These are phyloP conservation scores for Hymenopus coronatus DNA, from an alignment of 2,888 invertebrate genomes.

Conservation along the genomic window DNA sequence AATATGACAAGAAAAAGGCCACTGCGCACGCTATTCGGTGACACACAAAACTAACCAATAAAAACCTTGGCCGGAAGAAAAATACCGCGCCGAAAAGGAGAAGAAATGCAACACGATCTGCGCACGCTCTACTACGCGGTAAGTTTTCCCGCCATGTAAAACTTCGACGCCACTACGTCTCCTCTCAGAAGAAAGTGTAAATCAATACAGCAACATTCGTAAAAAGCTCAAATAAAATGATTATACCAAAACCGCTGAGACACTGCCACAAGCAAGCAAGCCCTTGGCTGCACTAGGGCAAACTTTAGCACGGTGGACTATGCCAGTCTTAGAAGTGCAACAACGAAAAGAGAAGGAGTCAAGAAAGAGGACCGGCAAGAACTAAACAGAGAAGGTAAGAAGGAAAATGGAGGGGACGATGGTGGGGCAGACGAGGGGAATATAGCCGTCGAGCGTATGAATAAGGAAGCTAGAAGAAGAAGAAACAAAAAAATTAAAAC, in stretches of 20 bases:
- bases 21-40: slow-evolving; percentile 7
- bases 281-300: slow-evolving; percentile 3
- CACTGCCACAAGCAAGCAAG: not conserved
- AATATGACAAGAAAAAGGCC: not conserved
- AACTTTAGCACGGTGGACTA: not conserved
- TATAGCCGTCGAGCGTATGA: not conserved
- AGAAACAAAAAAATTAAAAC: not conserved
- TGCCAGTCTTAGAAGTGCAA: not conserved
- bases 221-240: not conserved
- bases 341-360: not conserved
- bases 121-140: slow-evolving; percentile 5
- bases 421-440: not conserved
- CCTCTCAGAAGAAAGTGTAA: not conserved
- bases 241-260: not conserved
- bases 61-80: not conserved
- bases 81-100: not conserved
- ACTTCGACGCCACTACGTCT: not conserved
- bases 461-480: not conserved
- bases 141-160: slow-evolving; percentile 6
- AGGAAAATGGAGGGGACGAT: not conserved
- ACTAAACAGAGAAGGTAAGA: not conserved
- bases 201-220: not conserved
- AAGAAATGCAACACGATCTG: slow-evolving; percentile 1
- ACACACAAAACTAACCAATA: slow-evolving; percentile 11
- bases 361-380: not conserved